Evolutionary conservation across 2,113 vertebrate genomes (phyloP).

Genomic region (Melanerpes aurifrons): DNA sequence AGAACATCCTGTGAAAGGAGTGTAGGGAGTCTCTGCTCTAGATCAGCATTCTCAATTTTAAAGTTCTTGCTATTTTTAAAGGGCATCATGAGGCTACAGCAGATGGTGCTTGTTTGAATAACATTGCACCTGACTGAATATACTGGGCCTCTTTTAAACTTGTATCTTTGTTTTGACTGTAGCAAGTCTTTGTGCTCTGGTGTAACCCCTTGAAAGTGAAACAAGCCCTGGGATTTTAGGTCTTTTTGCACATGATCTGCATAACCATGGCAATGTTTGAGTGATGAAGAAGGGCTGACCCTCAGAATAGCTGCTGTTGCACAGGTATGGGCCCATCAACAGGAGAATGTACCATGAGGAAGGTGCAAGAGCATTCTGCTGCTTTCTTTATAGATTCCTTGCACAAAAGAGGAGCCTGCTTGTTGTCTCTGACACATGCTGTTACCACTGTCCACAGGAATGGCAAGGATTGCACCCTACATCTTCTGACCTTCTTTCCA

Average conservation of each 20-base stretch:
- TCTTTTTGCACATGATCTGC: not conserved
- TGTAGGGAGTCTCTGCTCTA: not conserved
- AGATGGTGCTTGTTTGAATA: conserved; percentile 6
- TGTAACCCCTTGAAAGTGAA: not conserved
- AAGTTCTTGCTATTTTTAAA: conserved; percentile 19
- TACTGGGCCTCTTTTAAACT: not conserved
- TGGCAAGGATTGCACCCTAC: not conserved
- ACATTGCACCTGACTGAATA: not conserved
- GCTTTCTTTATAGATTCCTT: not conserved
- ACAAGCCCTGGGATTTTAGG: not conserved
- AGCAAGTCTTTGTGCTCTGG: not conserved
- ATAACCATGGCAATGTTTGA: not conserved
- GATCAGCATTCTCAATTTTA: not conserved
- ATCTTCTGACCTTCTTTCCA: not conserved
- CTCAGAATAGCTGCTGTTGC: not conserved
- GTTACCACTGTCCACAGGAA: not conserved
- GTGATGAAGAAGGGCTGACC: not conserved
- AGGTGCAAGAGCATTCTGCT: accelerated
- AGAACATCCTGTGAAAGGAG: not conserved
- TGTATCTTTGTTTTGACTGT: not conserved
- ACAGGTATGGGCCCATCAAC: not conserved
- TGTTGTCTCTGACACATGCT: not conserved
- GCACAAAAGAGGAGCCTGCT: not conserved
- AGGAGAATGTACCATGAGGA: accelerated
- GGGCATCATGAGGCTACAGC: not conserved